Percentiles rank a stretch among this genome's conserved stretches.
Conservation (phyloP, 2,113 vertebrate species). For the Tretioscincus oriximinensis region DNA sequence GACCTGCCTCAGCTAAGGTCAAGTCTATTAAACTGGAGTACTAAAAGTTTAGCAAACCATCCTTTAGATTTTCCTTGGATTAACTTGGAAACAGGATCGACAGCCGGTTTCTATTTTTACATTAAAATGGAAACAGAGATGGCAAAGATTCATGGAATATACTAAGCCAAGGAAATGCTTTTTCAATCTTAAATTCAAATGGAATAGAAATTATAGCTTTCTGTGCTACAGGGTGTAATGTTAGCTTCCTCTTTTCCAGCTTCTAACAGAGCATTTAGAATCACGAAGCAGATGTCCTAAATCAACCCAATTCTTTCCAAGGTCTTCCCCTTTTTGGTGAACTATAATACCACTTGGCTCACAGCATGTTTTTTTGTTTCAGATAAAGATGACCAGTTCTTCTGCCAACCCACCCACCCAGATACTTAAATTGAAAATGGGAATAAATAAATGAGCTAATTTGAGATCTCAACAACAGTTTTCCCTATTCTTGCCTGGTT, state of each 20-base stretch:
- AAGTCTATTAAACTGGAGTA: constrained; percentile 17
- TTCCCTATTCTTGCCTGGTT: constrained; percentile 27
- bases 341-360: constrained; percentile 65
- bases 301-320: constrained; percentile 54
- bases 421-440: constrained; percentile 66
- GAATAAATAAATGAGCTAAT: constrained; percentile 66
- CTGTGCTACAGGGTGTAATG: constrained; percentile 57
- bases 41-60: not conserved
- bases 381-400: constrained; percentile 60
- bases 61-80: constrained; percentile 34
- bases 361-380: constrained; percentile 66
- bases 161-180: constrained; percentile 63
- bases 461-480: constrained; percentile 50
- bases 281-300: constrained; percentile 61
- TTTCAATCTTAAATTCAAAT: constrained; percentile 61
- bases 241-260: constrained; percentile 66
- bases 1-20: constrained; percentile 9
- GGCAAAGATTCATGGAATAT: constrained; percentile 60
- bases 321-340: constrained; percentile 56
- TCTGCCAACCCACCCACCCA: constrained; percentile 49
- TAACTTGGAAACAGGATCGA: constrained; percentile 55
- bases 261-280: constrained; percentile 53
- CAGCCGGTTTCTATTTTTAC: constrained; percentile 67
- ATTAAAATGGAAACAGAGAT: constrained; percentile 71
- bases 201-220: constrained; percentile 66